Conservation (phyloP, 2,797 vertebrate species). For the Neosilurus mollespiculum region DNA sequence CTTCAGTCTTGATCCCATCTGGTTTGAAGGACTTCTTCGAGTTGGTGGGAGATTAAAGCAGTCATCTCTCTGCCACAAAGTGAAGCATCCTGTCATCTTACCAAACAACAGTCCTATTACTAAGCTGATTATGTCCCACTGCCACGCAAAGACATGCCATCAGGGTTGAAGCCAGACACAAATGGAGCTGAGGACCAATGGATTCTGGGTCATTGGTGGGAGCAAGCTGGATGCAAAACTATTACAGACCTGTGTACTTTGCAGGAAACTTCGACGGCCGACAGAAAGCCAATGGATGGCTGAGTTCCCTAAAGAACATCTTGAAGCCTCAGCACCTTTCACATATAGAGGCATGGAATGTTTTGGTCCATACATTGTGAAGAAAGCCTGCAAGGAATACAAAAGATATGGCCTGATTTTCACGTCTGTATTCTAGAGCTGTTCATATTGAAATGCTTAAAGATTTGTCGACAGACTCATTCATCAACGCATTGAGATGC, state of each 20-base stretch:
- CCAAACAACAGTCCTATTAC: slow-evolving; percentile 45
- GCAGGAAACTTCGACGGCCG: not conserved
- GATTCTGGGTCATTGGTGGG: slow-evolving; percentile 47
- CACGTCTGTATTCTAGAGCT: slow-evolving; percentile 17
- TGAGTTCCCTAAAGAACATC: no score
- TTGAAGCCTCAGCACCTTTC: no score
- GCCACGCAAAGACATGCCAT: slow-evolving; percentile 25
- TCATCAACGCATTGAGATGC: slow-evolving; percentile 28
- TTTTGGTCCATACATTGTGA: no score
- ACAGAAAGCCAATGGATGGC: not conserved
- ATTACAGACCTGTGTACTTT: slow-evolving; percentile 20
- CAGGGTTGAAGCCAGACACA: slow-evolving; percentile 45
- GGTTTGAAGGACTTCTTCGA: slow-evolving; percentile 21
- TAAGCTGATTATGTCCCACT: slow-evolving; percentile 39
- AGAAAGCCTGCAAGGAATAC: slow-evolving; percentile 17
- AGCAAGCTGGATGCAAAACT: slow-evolving; percentile 43
- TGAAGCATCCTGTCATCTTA: slow-evolving; percentile 43
- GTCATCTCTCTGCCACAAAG: slow-evolving; percentile 18
- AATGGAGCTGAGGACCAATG: slow-evolving; percentile 49
- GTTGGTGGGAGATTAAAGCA: slow-evolving; percentile 43
- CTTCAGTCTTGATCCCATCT: not conserved
- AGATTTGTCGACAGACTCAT: slow-evolving; percentile 15
- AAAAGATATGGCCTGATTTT: slow-evolving; percentile 35
- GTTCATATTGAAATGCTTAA: slow-evolving; percentile 35
- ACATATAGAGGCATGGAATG: no score